Percentiles rank a stretch among this genome's conserved stretches.
These are phyloP conservation scores for Phocoena sinus DNA, from an alignment of 2,113 vertebrate genomes.

Conservation along the genomic window DNA sequence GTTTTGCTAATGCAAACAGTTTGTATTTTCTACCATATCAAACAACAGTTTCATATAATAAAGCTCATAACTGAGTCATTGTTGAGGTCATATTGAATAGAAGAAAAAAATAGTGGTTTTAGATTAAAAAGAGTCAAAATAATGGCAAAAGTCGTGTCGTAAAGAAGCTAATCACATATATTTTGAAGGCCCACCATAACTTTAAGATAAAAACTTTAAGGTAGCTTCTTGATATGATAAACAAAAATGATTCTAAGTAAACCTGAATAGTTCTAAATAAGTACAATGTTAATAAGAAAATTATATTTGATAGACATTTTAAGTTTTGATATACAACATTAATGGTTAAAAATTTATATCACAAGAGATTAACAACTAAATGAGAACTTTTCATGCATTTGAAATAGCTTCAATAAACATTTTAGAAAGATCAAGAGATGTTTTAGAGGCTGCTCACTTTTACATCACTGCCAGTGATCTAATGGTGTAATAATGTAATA, in stretches of 20 bases:
- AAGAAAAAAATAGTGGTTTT: neutral
- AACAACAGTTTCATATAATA: conserved; percentile 35
- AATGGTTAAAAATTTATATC: neutral
- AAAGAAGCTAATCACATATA: neutral
- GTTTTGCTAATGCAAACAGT: conserved; percentile 38
- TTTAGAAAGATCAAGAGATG: conserved; percentile 22
- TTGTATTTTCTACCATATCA: conserved; percentile 36
- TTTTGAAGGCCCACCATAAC: neutral
- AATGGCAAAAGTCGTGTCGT: conserved; percentile 7
- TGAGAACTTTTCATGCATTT: conserved; percentile 1
- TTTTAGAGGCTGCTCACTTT: conserved; percentile 9
- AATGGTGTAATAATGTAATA: neutral
- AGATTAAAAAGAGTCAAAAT: conserved; percentile 7
- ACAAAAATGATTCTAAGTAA: neutral
- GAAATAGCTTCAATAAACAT: conserved; percentile 15
- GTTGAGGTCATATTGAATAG: neutral
- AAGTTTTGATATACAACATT: neutral
- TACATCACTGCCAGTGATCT: conserved; percentile 7
- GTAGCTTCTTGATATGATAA: neutral
- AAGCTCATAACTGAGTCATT: conserved; percentile 12
- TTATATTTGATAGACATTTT: conserved; percentile 17
- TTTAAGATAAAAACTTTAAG: conserved; percentile 29
- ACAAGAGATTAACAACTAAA: conserved; percentile 20
- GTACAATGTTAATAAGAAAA: neutral
- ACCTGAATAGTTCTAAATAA: neutral